Conservation (phyloP, 1,140 invertebrate species). For the Conus betulinus region DNA sequence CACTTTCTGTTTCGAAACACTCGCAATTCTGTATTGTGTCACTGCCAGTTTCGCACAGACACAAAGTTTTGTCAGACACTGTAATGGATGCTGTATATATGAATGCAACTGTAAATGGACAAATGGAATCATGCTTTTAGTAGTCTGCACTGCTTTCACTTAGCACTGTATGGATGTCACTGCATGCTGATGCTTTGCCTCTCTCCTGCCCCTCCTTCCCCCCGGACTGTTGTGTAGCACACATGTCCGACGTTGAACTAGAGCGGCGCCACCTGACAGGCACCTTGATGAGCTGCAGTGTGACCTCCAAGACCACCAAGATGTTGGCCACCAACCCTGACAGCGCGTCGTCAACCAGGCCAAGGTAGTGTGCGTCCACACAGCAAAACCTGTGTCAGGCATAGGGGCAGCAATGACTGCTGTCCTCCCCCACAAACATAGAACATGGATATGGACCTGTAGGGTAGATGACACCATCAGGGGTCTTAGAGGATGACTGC, state of each 20-base stretch:
- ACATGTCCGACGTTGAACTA: conserved; percentile 70
- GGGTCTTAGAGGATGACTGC: too few relatives aligned
- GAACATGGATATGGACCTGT: too few relatives aligned
- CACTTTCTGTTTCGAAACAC: too few relatives aligned
- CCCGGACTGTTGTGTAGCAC: conserved; percentile 52
- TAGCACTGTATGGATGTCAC: background rate
- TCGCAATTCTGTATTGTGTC: too few relatives aligned
- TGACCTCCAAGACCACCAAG: conserved; percentile 69
- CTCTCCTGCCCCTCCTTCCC: background rate
- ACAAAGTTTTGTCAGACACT: too few relatives aligned
- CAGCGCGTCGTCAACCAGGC: conserved; percentile 50
- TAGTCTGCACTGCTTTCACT: background rate
- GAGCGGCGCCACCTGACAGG: conserved; percentile 70
- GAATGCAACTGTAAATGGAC: too few relatives aligned
- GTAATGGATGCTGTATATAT: too few relatives aligned
- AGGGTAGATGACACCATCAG: too few relatives aligned
- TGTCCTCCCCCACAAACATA: too few relatives aligned
- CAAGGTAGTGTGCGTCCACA: conserved; percentile 44
- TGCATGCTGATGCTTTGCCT: background rate
- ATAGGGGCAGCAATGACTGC: too few relatives aligned
- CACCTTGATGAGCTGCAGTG: conserved; percentile 69
- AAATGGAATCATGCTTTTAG: background rate
- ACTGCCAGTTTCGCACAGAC: too few relatives aligned
- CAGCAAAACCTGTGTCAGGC: too few relatives aligned
- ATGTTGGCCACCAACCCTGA: conserved; percentile 63